Evolutionary conservation across 1,140 invertebrate genomes (phyloP), one percentile per base, ranked within the genome.

Genomic region (Scylla paramamosain): DNA sequence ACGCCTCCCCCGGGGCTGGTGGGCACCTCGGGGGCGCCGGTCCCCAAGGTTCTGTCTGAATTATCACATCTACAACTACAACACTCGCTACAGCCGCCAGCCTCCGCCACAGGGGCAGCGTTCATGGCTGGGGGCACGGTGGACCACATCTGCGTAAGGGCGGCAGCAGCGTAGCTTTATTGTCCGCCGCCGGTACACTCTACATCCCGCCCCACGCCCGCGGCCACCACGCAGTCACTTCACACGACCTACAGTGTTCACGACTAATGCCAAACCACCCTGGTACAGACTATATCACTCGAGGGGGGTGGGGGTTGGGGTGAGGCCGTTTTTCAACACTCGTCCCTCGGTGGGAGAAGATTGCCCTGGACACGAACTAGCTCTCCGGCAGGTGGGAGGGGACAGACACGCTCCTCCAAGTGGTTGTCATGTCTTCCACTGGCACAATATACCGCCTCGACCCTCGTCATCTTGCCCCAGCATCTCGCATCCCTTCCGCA

Each of bases 401-500:
- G 39, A 45, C 82, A 48, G 83, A 52, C 84, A 52, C 92, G 46
- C 92, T 93, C 45, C 92, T 87, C 82, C 39, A 86, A 52, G 84
- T 87, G 92, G 92, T 52, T 93, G 92, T 93, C 92, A 93, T 93
- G 92, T 87, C 29, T 87, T 87, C 92, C 82, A 46, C 82, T 32
- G 39, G 45, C 29, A 93, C n/a, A 93, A 10, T n/a, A 52, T n/a
- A 52, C 84, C n/a, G 83, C n/a, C 92, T 52, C 82, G 86, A n/a
- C 82, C 92, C 84, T 87, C 77, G 29, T 93, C 92, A 93, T 93
- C 92, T 93, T 46, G 67, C 39, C 83, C 83, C 48, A 93, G 39
- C 92, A 93, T 93, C 83, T 93, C 92, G 92, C 92, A 93, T 93
- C 92, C 82, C 59, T 77, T 84, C 83, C 91, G 83, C 77, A 84